Conservation (phyloP, 2,113 vertebrate genomes). For the Bolborhynchus lineola region DNA sequence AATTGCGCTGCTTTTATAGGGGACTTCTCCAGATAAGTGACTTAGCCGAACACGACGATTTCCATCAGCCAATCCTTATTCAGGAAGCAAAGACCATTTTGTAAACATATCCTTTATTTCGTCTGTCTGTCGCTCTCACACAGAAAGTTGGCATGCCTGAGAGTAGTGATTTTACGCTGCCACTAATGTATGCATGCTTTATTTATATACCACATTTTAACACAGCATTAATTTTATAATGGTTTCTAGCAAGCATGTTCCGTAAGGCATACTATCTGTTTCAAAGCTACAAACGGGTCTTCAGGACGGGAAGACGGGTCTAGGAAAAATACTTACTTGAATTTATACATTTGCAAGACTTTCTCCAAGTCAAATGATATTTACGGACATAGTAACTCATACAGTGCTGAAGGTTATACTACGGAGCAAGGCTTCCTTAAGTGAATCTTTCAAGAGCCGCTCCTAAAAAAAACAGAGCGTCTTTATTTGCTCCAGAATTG, state of each 20-base stretch:
- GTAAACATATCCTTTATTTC: conserved; percentile 13
- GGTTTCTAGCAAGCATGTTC: background rate
- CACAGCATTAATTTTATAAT: background rate
- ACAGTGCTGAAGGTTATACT: background rate
- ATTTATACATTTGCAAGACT: conserved; percentile 18
- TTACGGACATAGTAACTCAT: background rate
- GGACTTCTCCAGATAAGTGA: background rate
- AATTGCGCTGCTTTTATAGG: background rate
- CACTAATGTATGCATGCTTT: background rate
- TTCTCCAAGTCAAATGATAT: background rate
- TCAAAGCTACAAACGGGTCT: conserved; percentile 2
- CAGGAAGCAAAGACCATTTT: background rate
- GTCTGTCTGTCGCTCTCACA: conserved; percentile 10
- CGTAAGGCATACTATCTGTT: background rate
- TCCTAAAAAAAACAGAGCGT: conserved; percentile 18
- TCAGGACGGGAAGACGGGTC: background rate
- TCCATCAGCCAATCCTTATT: conserved; percentile 21
- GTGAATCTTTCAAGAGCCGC: conserved; percentile 30
- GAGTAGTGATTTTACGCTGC: background rate
- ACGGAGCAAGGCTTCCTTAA: background rate
- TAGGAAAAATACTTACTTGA: background rate
- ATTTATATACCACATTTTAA: conserved; percentile 9
- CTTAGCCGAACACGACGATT: background rate
- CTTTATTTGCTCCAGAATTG: conserved; percentile 27
- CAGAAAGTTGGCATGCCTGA: background rate